Evolutionary conservation across 2,797 vertebrate genomes (phyloP), one percentile per base, ranked within the genome.

Genomic region (Hirundo rustica): DNA sequence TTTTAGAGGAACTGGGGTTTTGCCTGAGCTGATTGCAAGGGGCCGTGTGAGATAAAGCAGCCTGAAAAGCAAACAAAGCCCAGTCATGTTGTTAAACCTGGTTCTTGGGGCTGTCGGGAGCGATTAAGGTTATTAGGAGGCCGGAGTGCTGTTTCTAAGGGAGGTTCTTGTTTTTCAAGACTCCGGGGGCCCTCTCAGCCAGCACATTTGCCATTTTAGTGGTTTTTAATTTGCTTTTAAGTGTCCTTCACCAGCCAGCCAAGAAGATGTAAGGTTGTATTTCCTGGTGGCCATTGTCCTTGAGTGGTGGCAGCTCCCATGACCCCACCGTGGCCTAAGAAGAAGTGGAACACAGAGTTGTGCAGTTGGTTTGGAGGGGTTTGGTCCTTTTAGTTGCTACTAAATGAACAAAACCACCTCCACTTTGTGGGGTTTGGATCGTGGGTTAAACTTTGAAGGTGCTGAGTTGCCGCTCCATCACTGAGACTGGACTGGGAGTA

Each of bases 91-190:
- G 38, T 82, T 85, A 77, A 76, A 88, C 88, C 72, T 66, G 79
- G 51, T 70, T 77, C 92, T 93, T 51, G 94, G 50, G 80, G 87
- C 88, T 9, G 17, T 44, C 8, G 1, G 77, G 64, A 94, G 92
- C 2, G 25, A 85, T 95, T 94, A 93, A 88, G 86, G 83, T 92
- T 92, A 88, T 92, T 85, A 90, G 86, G 86, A 96, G 84, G 86
- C 84, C 8, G 0, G 65, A 84, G 84, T 20, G 11, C 73, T 57
- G 70, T 86, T 96, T 86, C 89, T 86, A 45, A 76, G 91, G 83
- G 70, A 92, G 91, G 42, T 74, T 88, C 77, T 90, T 95, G 86
- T 77, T 93, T 95, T 88, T 64, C 47, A 71, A 85, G 88, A 14
- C 83, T 68, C 44, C 67, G 64, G 86, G 91, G 73, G 55, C 80